phyloP scores from a whole-genome alignment of 2,113 vertebrate species.

The Pampusana beccarii region DNA sequence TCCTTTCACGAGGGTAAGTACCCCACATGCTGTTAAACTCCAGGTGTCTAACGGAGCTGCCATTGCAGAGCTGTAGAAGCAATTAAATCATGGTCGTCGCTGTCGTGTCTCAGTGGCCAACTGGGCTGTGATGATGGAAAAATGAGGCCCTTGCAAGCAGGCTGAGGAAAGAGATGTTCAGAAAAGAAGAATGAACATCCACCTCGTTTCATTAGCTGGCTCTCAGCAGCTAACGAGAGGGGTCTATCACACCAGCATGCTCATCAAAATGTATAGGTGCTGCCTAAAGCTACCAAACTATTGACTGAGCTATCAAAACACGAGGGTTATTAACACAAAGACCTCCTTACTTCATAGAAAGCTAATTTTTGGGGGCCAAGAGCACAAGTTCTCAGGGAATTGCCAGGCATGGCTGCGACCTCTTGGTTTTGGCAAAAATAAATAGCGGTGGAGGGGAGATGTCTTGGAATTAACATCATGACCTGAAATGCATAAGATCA shows the following conservation, averaged over 20 bases:
- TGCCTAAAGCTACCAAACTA: conserved; percentile 56
- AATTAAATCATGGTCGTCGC: background rate
- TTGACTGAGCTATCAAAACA: conserved; percentile 59
- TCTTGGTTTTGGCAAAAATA: conserved; percentile 36
- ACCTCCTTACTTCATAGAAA: conserved; percentile 32
- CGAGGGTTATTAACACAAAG: conserved; percentile 51
- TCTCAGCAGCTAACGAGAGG: conserved; percentile 28
- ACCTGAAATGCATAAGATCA: background rate
- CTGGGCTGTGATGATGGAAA: background rate
- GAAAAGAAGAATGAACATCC: background rate
- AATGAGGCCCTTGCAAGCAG: conserved; percentile 1
- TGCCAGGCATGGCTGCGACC: background rate
- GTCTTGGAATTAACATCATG: conserved; percentile 1
- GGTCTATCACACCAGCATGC: conserved; percentile 3
- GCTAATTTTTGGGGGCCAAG: background rate
- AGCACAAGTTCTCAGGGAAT: conserved; percentile 43
- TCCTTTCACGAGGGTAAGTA: background rate
- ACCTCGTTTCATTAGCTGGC: conserved; percentile 33
- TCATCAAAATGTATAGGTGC: conserved; percentile 40
- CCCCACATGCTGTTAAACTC: background rate
- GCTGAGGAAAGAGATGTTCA: background rate
- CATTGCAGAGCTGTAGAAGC: background rate
- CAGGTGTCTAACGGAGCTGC: rapidly evolving
- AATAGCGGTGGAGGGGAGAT: background rate
- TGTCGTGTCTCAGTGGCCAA: background rate